Conservation (phyloP, 1,140 invertebrate genomes). For the Drosophila saltans region DNA sequence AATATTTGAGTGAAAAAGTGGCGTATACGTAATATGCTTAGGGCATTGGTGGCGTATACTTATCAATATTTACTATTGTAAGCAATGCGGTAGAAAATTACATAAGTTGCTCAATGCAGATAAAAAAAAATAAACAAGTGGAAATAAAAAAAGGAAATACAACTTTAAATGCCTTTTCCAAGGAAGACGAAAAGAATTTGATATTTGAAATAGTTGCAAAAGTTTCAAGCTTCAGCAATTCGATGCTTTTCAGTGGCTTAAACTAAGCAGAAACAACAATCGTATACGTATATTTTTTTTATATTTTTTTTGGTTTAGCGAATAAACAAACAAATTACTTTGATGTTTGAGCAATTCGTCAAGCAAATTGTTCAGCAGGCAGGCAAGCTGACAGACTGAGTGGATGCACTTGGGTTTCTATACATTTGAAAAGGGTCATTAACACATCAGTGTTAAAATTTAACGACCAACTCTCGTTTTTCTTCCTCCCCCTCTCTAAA, state of each 20-base stretch:
- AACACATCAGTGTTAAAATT: slow-evolving; percentile 79
- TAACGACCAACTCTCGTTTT: slow-evolving; percentile 53
- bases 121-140: too few species aligned
- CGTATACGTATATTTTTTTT: background rate
- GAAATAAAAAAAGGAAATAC: too few species aligned
- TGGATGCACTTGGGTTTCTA: slow-evolving; percentile 26
- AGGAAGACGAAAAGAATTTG: too few species aligned
- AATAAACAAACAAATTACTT: slow-evolving; percentile 66
- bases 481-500: background rate
- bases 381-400: slow-evolving; percentile 1
- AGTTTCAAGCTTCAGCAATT: slow-evolving; percentile 9
- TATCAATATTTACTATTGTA: background rate
- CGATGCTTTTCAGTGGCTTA: background rate
- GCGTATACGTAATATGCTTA: slow-evolving; percentile 46
- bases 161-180: too few species aligned
- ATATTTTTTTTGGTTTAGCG: slow-evolving; percentile 10
- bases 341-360: slow-evolving; percentile 73
- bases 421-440: slow-evolving; percentile 49
- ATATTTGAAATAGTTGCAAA: too few species aligned
- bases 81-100: too few species aligned
- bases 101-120: too few species aligned
- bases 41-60: slow-evolving; percentile 23
- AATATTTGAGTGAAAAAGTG: slow-evolving; percentile 16
- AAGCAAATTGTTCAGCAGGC: slow-evolving; percentile 57
- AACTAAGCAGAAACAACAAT: background rate